These are phyloP conservation scores for Cataglyphis rosenhaueri DNA, from an alignment of 2,888 invertebrate species.

Conservation along the genomic window DNA sequence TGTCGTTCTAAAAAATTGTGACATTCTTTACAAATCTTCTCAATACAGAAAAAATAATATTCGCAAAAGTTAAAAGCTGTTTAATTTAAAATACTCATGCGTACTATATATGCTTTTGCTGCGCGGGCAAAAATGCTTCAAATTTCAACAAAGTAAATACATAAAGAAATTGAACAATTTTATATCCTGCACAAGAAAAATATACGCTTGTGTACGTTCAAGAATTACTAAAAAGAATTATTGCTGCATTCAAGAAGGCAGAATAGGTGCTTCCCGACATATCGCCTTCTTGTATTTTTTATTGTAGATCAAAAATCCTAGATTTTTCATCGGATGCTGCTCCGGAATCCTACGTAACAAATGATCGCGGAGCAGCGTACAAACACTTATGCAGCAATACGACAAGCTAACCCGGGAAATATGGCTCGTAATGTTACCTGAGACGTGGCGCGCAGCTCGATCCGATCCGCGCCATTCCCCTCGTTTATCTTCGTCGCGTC, in stretches of 20 bases:
- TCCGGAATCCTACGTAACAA: conserved; percentile 26
- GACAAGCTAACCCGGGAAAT: conserved; percentile 50
- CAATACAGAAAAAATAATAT: background rate
- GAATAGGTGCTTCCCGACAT: background rate
- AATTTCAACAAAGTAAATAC: background rate
- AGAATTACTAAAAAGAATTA: background rate
- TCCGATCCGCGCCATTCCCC: conserved; percentile 73
- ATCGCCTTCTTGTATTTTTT: background rate
- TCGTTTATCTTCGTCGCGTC: conserved; percentile 72
- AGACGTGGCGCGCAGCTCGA: conserved; percentile 72
- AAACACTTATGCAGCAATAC: conserved; percentile 44
- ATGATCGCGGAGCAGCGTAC: conserved; percentile 19
- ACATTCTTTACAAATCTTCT: background rate
- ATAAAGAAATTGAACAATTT: background rate
- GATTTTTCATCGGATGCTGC: conserved; percentile 20
- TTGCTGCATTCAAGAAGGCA: background rate
- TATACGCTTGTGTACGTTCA: background rate
- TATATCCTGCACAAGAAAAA: background rate
- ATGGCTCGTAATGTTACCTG: conserved; percentile 70
- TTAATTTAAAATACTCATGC: background rate
- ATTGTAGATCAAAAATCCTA: background rate
- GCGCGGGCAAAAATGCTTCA: background rate
- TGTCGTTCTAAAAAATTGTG: background rate
- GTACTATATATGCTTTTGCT: background rate
- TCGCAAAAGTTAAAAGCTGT: too few relatives aligned